phyloP scores from a whole-genome alignment of 2,113 vertebrate species.

The Apteryx owenii region DNA sequence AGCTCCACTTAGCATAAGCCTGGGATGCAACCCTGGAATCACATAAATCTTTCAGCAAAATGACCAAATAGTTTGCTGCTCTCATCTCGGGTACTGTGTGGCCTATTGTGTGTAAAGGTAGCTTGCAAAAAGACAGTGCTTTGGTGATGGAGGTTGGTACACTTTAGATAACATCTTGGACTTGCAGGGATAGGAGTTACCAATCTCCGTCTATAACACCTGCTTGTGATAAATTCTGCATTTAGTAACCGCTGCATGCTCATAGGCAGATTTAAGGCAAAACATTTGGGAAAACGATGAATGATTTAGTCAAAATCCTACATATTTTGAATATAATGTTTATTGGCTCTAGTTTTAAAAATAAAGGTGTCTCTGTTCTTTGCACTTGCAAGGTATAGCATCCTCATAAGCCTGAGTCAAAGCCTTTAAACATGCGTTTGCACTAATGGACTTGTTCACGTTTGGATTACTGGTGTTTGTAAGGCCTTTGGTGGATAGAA shows the following conservation, averaged over 20 bases:
- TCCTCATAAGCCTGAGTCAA: background rate
- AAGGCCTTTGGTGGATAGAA: background rate
- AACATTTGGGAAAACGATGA: too few relatives aligned
- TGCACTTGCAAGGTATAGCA: background rate
- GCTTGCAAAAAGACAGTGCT: too few relatives aligned
- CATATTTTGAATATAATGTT: background rate
- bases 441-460: background rate
- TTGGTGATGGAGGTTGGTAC: too few relatives aligned
- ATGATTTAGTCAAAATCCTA: background rate
- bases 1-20: background rate
- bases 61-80: background rate
- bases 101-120: too few relatives aligned
- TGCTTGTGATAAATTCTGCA: too few relatives aligned
- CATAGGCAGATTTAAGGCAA: background rate
- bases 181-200: too few relatives aligned
- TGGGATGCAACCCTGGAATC: background rate
- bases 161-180: too few relatives aligned
- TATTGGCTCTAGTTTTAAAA: background rate
- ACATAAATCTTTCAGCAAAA: background rate
- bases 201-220: too few relatives aligned
- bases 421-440: background rate
- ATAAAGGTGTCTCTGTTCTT: background rate
- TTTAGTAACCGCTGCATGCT: too few relatives aligned
- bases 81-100: too few relatives aligned
- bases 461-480: background rate